phyloP scores from a whole-genome alignment of 2,888 invertebrate genomes.

The Busseola fusca region DNA sequence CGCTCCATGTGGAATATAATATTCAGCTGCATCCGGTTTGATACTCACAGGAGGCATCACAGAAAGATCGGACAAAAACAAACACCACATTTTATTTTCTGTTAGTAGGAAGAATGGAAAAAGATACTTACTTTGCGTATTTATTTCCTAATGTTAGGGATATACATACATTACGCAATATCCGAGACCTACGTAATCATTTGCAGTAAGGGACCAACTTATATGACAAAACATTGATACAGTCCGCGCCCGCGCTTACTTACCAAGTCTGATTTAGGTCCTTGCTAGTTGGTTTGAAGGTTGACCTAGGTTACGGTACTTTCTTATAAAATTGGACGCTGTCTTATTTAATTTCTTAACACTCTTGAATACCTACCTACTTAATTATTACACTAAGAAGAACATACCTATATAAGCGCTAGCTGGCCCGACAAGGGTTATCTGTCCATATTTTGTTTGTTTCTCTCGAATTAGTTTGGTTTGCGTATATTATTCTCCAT shows the following conservation, averaged over 20 bases:
- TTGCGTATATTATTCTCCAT: too few species aligned
- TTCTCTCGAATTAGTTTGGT: neutral
- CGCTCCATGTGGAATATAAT: neutral
- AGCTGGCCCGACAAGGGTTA: neutral
- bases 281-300: too few species aligned
- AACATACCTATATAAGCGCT: too few species aligned
- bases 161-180: slow-evolving; percentile 4
- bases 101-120: neutral
- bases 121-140: neutral
- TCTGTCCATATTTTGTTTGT: neutral
- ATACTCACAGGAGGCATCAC: neutral
- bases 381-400: too few species aligned
- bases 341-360: neutral
- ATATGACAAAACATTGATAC: slow-evolving; percentile 4
- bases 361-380: too few species aligned
- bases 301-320: neutral
- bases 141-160: neutral
- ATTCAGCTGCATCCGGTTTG: neutral
- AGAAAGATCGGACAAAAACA: neutral
- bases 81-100: neutral
- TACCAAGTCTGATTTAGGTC: too few species aligned
- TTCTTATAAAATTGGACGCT: neutral
- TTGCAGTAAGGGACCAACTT: neutral
- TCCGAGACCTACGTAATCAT: slow-evolving; percentile 4
- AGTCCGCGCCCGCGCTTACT: neutral